phyloP scores from a whole-genome alignment of 2,888 invertebrate genomes.

The Thymelicus lineola region DNA sequence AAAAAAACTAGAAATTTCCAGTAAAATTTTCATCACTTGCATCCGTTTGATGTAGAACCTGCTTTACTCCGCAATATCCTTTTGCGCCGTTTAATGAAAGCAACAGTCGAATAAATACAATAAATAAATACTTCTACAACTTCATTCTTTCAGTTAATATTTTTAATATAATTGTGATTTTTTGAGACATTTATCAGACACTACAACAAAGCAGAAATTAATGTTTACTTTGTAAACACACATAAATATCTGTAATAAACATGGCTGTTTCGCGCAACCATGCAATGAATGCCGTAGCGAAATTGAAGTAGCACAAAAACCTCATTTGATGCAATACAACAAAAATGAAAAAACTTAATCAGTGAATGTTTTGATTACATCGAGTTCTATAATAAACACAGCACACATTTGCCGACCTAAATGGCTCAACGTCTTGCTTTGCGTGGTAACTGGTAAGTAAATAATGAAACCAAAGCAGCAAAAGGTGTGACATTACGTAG shows the following conservation, averaged over 20 bases:
- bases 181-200: not conserved
- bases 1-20: not conserved
- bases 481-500: constrained; percentile 1
- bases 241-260: not conserved
- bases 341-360: too few relatives aligned
- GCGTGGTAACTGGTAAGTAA: constrained; percentile 13
- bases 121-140: not conserved
- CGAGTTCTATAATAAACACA: not conserved
- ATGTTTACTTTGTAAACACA: not conserved
- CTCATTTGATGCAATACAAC: not conserved
- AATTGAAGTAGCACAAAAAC: not conserved
- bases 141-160: not conserved
- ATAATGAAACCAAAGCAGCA: constrained; percentile 1
- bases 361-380: too few relatives aligned
- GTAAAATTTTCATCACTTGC: constrained; percentile 6
- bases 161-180: not conserved
- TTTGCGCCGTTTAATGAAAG: not conserved
- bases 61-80: constrained; percentile 28
- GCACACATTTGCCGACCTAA: constrained; percentile 6
- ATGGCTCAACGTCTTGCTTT: not conserved
- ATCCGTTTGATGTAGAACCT: constrained; percentile 3
- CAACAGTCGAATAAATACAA: constrained; percentile 9
- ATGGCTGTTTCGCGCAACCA: not conserved
- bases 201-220: not conserved
- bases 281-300: not conserved